Evolutionary conservation across 35 echinoderm and acorn worm genomes (phyloP).

Genomic region (Holothuria glaberrima): DNA sequence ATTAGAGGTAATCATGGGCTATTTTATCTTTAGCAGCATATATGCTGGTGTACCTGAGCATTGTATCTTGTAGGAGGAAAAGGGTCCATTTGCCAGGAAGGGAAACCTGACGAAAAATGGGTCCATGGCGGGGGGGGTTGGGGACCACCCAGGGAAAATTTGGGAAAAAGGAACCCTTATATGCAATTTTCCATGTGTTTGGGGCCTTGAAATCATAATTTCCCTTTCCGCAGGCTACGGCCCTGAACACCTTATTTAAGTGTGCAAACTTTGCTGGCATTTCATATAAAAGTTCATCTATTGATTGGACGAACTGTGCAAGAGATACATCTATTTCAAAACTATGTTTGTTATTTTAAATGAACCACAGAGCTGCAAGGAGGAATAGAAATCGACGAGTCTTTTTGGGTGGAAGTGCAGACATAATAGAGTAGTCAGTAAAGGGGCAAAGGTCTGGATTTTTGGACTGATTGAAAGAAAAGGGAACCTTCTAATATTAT

Average conservation of each 20-base stretch:
- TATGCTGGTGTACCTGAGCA: too few species aligned
- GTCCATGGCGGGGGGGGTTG: too few species aligned
- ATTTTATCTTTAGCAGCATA: too few species aligned
- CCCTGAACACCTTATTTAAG: not conserved
- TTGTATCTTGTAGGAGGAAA: too few species aligned
- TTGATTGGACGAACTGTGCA: not conserved
- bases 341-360: not conserved
- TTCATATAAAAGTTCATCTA: slow-evolving; percentile 3
- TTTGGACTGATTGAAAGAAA: slow-evolving; percentile 14
- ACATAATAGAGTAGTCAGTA: not conserved
- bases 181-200: too few species aligned
- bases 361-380: not conserved
- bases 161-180: too few species aligned
- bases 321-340: not conserved
- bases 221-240: too few species aligned
- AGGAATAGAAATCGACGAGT: not conserved
- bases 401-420: not conserved
- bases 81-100: too few species aligned
- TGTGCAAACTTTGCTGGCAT: slow-evolving; percentile 5
- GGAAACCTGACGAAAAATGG: too few species aligned
- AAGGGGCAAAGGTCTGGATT: slow-evolving; percentile 2
- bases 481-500: not conserved
- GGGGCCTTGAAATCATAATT: too few species aligned
- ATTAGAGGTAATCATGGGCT: too few species aligned
- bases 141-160: too few species aligned